Base-by-base conservation (phyloP, 64 coral and sea anemone genomes). In the Acropora tenuis region DNA sequence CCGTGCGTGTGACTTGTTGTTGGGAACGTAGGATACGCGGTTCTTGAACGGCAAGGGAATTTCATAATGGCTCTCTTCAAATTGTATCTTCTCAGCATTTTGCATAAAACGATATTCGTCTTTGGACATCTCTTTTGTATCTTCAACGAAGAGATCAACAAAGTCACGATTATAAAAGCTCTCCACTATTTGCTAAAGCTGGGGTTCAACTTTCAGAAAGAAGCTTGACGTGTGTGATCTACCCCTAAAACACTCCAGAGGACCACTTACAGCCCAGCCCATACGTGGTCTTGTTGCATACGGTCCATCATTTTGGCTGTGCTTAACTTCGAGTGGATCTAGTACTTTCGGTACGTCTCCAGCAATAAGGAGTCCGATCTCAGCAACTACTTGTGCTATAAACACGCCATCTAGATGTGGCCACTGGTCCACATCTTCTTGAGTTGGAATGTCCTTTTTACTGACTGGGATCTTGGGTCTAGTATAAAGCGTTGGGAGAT, bases 101-200 rank as follows among this genome's bases (percentile, higher is more conserved):
- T 47, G 42, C 13, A 86, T 86, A 11, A 71, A 71, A 9, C 82
- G 10, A 8, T 18, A 12, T 72, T 86, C 63, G 8, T 69, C 60
- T n/a, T 69, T 16, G 2, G 60, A 72, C 61, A 86, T 86, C n/a
- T 80, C n/a, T 3, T 5, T 71, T 0, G 50, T 55, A 55, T 1
- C 0, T 1, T 55, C 50, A 53, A 9, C 50, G 50, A 55, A 55
- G 50, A 55, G 50, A 9, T 55, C 50, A 55, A 2, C 50, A 63
- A 79, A 89, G 42, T 89, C 53, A 48, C 18, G 53, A 67, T 80
- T 89, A 52, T 78, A 89, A 48, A 68, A 89, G 6, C 41, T 53
- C 57, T 59, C 20, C 78, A 63, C 19, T 74, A 59, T 75, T 8
- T 60, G 72, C 18, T 55, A 16, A 5, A 78, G 16, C 44, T 68